Conservation (phyloP, 2,797 vertebrate species). For the Echeneis naucrates region DNA sequence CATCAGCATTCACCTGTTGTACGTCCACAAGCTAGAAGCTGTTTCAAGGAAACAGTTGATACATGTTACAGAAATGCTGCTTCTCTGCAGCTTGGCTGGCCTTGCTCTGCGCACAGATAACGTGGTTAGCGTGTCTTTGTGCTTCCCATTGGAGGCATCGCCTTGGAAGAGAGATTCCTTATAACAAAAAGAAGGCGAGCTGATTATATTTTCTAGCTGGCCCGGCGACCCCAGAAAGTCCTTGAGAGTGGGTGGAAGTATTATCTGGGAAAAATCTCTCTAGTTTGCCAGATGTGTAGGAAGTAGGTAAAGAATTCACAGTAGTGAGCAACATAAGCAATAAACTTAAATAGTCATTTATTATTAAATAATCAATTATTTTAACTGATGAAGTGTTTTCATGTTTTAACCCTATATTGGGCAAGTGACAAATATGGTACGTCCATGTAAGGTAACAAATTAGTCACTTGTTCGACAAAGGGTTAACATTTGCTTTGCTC, state of each 20-base stretch:
- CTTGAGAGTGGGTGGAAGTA: constrained; percentile 16
- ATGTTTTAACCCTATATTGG: no score
- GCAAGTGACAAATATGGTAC: no score
- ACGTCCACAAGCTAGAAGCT: not conserved
- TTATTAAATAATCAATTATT: not conserved
- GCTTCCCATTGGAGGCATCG: constrained; percentile 33
- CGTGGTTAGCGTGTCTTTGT: constrained; percentile 7
- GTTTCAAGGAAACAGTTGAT: constrained; percentile 11
- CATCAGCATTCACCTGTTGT: constrained; percentile 1
- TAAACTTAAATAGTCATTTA: not conserved
- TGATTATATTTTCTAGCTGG: constrained; percentile 36
- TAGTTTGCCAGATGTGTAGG: constrained; percentile 1
- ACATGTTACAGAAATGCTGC: not conserved
- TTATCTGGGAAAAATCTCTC: constrained; percentile 13
- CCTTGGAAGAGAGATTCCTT: constrained; percentile 26
- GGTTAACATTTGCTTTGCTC: not conserved
- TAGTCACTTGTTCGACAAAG: no score
- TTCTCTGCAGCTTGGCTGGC: constrained; percentile 5
- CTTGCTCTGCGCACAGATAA: constrained; percentile 1
- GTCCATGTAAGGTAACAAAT: no score
- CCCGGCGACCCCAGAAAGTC: constrained; percentile 1
- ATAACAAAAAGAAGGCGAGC: constrained; percentile 10
- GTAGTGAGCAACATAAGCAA: not conserved
- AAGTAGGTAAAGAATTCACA: not conserved
- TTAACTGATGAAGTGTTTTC: not conserved